A percentile compares a stretch with the other conserved stretches of the same genome.
phyloP scores from a whole-genome alignment of 2,888 invertebrate species.

The Apoda limacodes region DNA sequence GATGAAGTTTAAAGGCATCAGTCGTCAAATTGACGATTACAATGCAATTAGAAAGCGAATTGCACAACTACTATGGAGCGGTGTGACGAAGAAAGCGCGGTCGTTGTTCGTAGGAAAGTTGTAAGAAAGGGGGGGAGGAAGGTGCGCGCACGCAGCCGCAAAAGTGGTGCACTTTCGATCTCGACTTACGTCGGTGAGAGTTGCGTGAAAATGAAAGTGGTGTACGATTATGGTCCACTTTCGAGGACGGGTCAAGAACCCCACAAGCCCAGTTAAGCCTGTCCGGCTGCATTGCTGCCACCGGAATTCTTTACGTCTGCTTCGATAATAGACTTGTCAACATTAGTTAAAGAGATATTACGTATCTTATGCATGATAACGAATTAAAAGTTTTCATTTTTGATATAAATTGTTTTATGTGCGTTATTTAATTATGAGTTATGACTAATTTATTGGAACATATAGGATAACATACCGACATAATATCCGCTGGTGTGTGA shows the following conservation, averaged over 20 bases:
- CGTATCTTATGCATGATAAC: too few species aligned
- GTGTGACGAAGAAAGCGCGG: constrained; percentile 63
- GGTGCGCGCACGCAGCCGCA: constrained; percentile 57
- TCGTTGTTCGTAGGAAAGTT: constrained; percentile 60
- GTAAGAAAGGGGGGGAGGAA: constrained; percentile 26
- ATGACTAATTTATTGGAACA: too few species aligned
- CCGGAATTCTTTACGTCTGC: constrained; percentile 22
- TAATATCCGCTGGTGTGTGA: too few species aligned
- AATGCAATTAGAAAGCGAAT: constrained; percentile 68
- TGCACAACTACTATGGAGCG: constrained; percentile 48
- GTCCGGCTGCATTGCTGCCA: constrained; percentile 32
- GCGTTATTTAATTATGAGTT: too few species aligned
- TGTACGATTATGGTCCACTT: constrained; percentile 67
- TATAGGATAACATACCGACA: too few species aligned
- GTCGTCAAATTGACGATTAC: constrained; percentile 50
- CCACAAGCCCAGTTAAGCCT: constrained; percentile 36
- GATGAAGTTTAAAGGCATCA: constrained; percentile 43
- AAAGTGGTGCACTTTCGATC: constrained; percentile 69
- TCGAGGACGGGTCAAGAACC: constrained; percentile 62
- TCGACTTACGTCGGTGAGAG: constrained; percentile 62
- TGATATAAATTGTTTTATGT: too few species aligned
- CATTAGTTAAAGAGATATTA: too few species aligned
- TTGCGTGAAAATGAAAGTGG: constrained; percentile 74
- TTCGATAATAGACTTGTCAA: too few species aligned
- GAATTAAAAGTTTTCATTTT: too few species aligned